Base-by-base conservation (phyloP, 2,888 invertebrate species). In the Calameuta filiformis region DNA sequence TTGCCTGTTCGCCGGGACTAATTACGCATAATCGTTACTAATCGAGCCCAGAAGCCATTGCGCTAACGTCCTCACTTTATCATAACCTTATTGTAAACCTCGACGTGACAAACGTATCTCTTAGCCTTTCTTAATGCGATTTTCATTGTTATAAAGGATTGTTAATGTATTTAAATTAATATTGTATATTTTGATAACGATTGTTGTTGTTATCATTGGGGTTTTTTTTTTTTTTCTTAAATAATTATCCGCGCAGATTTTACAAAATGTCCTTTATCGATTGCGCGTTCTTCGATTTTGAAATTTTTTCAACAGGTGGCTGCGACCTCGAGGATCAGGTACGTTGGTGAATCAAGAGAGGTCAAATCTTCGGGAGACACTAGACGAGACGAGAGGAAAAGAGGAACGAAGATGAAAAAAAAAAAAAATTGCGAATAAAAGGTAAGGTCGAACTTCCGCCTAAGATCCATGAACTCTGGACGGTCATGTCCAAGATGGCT, bases 11-110 rank as follows among this genome's bases (percentile, higher is more conserved):
- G 23, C 15, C 56, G 56, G 23, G 56, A 56, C 90, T 89, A 89
- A 89, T 88, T 88, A 87, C 84, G 86, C 87, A 86, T 89, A 89
- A 90, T 90, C 87, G 86, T 87, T 88, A 85, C 88, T 88, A 89
- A 90, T 90, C 88, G 88, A 84, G 83, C 86, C 83, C 86, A 85
- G 79, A 56, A 56, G 23, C 56, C 56, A 56, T 23, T 23, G 56
- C 56, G 56, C 56, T 56, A 56, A 23, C 56, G 56, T 56, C 23
- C 23, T 81, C 83, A 84, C 84, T 86, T 87, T 85, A 84, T 87
- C 86, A 85, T 89, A 88, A 23, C 2, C 23, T 2, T 56, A 56
- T 56, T 23, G 56, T 9, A 9, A 23, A 56, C 9, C 9, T 23
- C 56, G 23, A 56, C 56, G 56, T 2, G 56, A 56, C 23, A 23